Base-by-base conservation (phyloP, 2,888 invertebrate species). In the Sphaerophoria rueppellii region DNA sequence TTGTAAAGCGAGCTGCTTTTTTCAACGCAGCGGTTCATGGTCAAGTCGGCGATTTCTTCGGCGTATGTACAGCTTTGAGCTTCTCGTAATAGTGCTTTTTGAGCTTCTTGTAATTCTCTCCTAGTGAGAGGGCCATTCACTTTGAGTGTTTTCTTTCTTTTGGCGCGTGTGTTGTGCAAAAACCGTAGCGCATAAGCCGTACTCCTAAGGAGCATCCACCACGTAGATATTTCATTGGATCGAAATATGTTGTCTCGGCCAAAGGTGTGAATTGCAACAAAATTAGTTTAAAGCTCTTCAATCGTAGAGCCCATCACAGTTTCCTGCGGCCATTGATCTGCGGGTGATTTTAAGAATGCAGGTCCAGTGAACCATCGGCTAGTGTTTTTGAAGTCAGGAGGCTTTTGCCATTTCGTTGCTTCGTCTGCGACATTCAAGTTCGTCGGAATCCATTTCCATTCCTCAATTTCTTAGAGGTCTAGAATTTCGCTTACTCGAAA, bases 311-410 rank as follows among this genome's bases (percentile, higher is more conserved):
- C 11, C 32, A 11, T 24, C 2, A 32, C 12, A 9, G 11, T 14
- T 32, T 54, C 54, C 32, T 54, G 9, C 6, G 24, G 50, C 24
- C 52, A 60, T n/a, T 60, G 4, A 48, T 60, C 48, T 4, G 12
- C 6, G 4, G 34, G n/a, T 5, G 4, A 48, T 24, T 52, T 60
- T 14, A 58, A 37, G 50, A 71, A 71, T 2, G 3, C 4, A 4
- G 58, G 58, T 12, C 48, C 71, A 40, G 24, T 55, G 9, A 58
- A 71, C 71, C 58, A 60, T 71, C 48, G 34, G 48, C 54, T 46
- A 6, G 14, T 46, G 0, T 14, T 6, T 6, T 5, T 58, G n/a
- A 70, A 6, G 0, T 70, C 43, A 3, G 57, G 46, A 6, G n/a
- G 32, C 14, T 40, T 43, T 24, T 35, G 34, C 58, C 58, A 71